Percentiles rank a stretch among this genome's conserved stretches.
Evolutionary conservation across 1,140 invertebrate species (phyloP).

Genomic region (Xylocopa sonorina): DNA sequence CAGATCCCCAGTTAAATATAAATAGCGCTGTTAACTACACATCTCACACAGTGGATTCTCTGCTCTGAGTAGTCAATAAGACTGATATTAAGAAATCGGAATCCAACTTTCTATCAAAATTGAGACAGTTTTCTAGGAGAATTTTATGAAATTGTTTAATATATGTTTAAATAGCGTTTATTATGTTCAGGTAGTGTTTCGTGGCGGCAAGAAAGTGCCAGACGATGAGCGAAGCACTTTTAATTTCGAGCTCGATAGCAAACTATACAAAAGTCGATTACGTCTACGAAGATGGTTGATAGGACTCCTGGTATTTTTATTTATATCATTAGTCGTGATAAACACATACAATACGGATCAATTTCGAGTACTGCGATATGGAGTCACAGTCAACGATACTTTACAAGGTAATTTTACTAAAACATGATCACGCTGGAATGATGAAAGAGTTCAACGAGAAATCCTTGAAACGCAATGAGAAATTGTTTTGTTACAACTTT

Average conservation of each 20-base stretch:
- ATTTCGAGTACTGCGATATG: slow-evolving; percentile 66
- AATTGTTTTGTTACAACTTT: no score
- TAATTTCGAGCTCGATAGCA: slow-evolving; percentile 33
- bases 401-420: slow-evolving; percentile 59
- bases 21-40: no score
- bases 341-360: slow-evolving; percentile 75
- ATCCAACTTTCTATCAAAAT: no score
- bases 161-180: not conserved
- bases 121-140: no score
- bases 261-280: slow-evolving; percentile 51
- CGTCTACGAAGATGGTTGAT: slow-evolving; percentile 74
- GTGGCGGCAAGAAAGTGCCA: slow-evolving; percentile 44
- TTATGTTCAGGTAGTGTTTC: slow-evolving; percentile 54
- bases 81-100: no score
- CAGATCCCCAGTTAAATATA: no score
- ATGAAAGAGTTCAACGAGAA: no score
- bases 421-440: no score
- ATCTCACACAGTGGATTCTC: no score
- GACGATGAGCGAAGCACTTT: slow-evolving; percentile 37
- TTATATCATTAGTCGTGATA: slow-evolving; percentile 72
- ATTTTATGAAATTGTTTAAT: not conserved
- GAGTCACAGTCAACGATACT: slow-evolving; percentile 51
- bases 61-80: no score
- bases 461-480: no score
- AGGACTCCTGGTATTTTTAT: slow-evolving; percentile 69